Percentiles rank a stretch among this genome's conserved stretches.
phyloP scores from a whole-genome alignment of 1,140 invertebrate genomes.

The Ruditapes philippinarum region DNA sequence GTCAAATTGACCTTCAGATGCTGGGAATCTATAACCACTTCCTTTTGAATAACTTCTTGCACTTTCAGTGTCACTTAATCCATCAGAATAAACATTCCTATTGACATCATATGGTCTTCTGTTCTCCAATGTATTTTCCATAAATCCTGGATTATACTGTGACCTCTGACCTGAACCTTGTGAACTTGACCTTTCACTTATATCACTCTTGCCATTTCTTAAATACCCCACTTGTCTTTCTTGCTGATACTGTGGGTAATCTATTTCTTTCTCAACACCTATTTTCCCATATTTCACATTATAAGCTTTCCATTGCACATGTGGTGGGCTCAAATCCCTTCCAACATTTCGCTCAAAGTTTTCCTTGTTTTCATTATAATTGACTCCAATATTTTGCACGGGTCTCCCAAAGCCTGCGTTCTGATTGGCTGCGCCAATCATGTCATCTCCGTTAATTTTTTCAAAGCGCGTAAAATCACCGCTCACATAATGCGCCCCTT shows the following conservation, averaged over 20 bases:
- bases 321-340: not conserved
- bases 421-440: conserved; percentile 17
- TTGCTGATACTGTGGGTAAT: not conserved
- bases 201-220: conserved; percentile 20
- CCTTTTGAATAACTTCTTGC: conserved; percentile 22
- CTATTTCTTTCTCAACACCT: conserved; percentile 21
- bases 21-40: conserved; percentile 36
- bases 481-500: conserved; percentile 6
- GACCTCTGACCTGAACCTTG: conserved; percentile 50
- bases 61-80: not conserved
- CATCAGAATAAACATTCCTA: not conserved
- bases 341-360: conserved; percentile 7
- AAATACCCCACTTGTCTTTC: conserved; percentile 54
- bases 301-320: conserved; percentile 52
- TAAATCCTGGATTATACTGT: conserved; percentile 54
- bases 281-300: conserved; percentile 63
- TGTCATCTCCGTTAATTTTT: conserved; percentile 51
- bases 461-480: conserved; percentile 53
- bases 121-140: conserved; percentile 43
- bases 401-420: not conserved
- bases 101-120: not conserved
- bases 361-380: conserved; percentile 10
- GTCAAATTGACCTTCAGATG: not conserved
- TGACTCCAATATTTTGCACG: not conserved
- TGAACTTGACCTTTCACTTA: not conserved